A percentile compares a stretch with the other conserved stretches of the same genome.
Evolutionary conservation across 2,113 vertebrate species (phyloP).

Genomic region (Panthera tigris): DNA sequence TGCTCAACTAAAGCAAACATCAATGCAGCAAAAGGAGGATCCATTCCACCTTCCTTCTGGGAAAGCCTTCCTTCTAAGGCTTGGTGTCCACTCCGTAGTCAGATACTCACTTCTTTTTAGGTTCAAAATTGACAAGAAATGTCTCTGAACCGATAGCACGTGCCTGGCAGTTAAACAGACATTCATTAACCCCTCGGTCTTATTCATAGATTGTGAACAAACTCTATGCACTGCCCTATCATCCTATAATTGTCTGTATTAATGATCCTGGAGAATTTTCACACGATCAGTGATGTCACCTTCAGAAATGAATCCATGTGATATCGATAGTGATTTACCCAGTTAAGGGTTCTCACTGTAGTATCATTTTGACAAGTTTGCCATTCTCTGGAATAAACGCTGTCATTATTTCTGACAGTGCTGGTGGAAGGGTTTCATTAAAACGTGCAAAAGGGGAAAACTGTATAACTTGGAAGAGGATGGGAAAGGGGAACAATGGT

Average conservation of each 20-base stretch:
- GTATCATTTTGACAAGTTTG: conserved; percentile 40
- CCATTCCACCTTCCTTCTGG: not conserved
- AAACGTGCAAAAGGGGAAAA: conserved; percentile 35
- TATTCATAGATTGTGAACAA: not conserved
- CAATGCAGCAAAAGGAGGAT: not conserved
- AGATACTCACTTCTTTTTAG: not conserved
- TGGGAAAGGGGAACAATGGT: not conserved
- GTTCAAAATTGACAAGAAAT: not conserved
- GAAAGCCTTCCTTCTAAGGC: not conserved
- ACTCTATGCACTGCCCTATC: not conserved
- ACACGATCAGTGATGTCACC: not conserved
- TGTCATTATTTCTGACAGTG: conserved; percentile 65
- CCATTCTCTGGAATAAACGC: conserved; percentile 33
- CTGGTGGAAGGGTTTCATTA: conserved; percentile 23
- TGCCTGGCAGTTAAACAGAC: not conserved
- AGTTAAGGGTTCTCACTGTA: not conserved
- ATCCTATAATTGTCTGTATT: not conserved
- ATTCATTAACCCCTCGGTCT: not conserved
- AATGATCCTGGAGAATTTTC: not conserved
- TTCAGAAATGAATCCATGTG: not conserved
- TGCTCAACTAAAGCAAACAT: not conserved
- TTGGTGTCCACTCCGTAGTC: not conserved
- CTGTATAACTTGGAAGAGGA: not conserved
- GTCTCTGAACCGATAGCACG: not conserved
- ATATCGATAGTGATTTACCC: not conserved